Base-by-base conservation (phyloP, 2,888 invertebrate genomes). In the Helleia helle region DNA sequence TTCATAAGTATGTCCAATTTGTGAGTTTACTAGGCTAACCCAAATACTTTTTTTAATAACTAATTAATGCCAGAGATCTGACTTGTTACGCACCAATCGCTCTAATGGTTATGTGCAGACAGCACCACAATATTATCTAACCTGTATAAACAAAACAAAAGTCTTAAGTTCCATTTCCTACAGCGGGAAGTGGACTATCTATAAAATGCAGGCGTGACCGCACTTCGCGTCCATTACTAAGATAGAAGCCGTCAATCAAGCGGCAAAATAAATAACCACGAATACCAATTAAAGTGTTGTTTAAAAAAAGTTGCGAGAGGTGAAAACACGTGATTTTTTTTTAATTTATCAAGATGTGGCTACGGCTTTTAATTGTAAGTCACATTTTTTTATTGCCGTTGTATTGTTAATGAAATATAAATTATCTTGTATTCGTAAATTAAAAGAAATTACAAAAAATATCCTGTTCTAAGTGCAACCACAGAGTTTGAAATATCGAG, bases 61-160 rank as follows among this genome's bases (percentile, higher is more conserved):
- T 38, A 44, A 49, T 44, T 42, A 47, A 41, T 39, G 26, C 15
- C 8, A 40, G 27, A 36, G 28, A 22, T 24, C 14, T 27, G 25
- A 22, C 15, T 41, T 42, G 27, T 47, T 39, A 45, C 47, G 47
- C 44, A 41, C 22, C 36, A 36, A 24, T 41, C 29, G 40, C 39
- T 47, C 22, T 8, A 24, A 29, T 45, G 66, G 67, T 65, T 66
- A 62, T 60, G 40, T 41, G 17, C 50, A 47, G 59, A 62, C 56
- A 59, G 58, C 59, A 56, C 56, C 53, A 59, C 63, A 60, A 58
- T 54, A 55, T 80, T 76, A 79, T 74, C 74, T 75, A 77, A 76
- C 70, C 59, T 53, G 56, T 59, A 50, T 63, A 69, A 71, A 71
- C 74, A 66, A 71, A 76, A 71, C 75, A 61, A 58, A 67, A 65